Evolutionary conservation across 2,113 vertebrate species (phyloP), one percentile per base, ranked within the genome.

Genomic region (Ammodytes dubius): DNA sequence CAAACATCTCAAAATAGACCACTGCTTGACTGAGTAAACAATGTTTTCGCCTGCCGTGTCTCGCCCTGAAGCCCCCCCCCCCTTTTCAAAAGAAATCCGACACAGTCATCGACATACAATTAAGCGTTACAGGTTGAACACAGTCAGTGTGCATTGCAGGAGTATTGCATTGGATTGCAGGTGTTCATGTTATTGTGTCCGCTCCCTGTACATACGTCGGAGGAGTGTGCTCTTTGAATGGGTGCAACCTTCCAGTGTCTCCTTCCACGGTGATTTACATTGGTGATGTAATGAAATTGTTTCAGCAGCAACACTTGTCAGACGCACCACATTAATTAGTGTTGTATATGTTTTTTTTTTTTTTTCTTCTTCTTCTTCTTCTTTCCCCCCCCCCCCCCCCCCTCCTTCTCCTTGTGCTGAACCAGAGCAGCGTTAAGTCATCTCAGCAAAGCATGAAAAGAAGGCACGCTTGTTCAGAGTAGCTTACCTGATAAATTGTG

Each of bases 281-380:
- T 79, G 89, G 88, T 93, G 90, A 93, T 93, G 91, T 94, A 94
- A 94, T 91, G 87, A 91, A 90, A 91, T 91, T 74, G 86, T 94
- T 94, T 91, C 84, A 82, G 88, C 83, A 88, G 91, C 89, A 94
- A 92, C 88, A 88, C 89, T 91, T 80, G 86, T 91, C 90, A 85
- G 89, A 69, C 27, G 77, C 81, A 69, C 82, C 80, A 86, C 83
- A 86, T 91, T 91, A 90, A 93, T 90, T 84, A 90, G 92, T 79
- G 46, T 72, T 68, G 77, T 88, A 87, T 14, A 45, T 67, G 65
- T 72, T 73, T 69, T 59, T 14, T 60, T 2, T 10, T 52, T 47
- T 5, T 63, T n/a, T 52, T 39, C 12, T 27, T 27, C 27, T 27
- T 27, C 27, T 3, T 10, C 4, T 13, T 50, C n/a, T n/a, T 43